Evolutionary conservation across 2,113 vertebrate species (phyloP), one percentile per base, ranked within the genome.

Genomic region (Acanthisitta chloris): DNA sequence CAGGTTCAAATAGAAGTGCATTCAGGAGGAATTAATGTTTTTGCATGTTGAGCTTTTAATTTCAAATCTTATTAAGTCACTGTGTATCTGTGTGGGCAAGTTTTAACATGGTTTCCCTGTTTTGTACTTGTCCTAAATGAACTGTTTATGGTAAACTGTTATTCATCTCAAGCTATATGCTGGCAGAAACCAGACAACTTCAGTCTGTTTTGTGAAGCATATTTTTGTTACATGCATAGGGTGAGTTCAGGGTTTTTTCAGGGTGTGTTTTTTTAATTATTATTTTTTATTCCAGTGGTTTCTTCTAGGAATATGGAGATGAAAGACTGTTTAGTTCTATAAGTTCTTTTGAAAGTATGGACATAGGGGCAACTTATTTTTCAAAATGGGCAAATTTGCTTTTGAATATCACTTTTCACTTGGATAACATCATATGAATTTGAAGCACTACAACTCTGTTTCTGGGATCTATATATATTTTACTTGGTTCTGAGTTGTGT

Each of bases 141-240:
- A 51, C 23, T 59, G 9, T 14, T 95, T 46, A 54, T 67, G 17
- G 28, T 80, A 90, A 95, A 48, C 79, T 95, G 81, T 97, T 95
- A 93, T 31, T 97, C 81, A 67, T 66, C 64, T 88, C 59, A 83
- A 96, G 82, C 59, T 84, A 64, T 14, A 48, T 78, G 83, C 82
- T 97, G 94, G 94, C 93, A 98, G 65, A 76, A 94, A 29, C 38
- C 67, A 91, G 61, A 90, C 49, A 79, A 78, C 78, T 89, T 86
- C 34, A 67, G 25, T 94, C 90, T 81, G 67, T 86, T 97, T 95
- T 97, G 71, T 92, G 87, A 77, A 70, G 42, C 34, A 96, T 62
- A 90, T 91, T 89, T 38, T 74, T n/a, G 59, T 34, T 94, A 14
- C 31, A 86, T 29, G 28, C 46, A 67, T 42, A 46, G 12, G 59